Conservation (phyloP, 2,797 vertebrate species). For the Chaetophractus vellerosus region DNA sequence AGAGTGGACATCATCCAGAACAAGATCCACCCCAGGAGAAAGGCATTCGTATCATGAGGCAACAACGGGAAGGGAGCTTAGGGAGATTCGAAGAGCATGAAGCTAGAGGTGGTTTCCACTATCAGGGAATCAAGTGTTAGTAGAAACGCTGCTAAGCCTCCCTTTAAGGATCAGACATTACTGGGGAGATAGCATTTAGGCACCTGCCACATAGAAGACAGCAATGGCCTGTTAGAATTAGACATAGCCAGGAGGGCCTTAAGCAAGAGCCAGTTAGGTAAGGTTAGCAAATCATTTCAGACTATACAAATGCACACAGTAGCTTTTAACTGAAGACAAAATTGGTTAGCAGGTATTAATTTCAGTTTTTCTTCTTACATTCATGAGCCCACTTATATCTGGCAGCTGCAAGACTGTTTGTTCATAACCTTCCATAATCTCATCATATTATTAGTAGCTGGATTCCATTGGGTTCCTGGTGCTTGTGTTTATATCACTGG, state of each 20-base stretch:
- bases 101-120: neutral
- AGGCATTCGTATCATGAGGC: neutral
- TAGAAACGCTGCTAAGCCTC: neutral
- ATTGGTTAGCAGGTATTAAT: neutral
- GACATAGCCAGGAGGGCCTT: neutral
- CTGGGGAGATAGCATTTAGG: neutral
- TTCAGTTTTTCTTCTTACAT: conserved; percentile 23
- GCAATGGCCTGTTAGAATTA: neutral
- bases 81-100: neutral
- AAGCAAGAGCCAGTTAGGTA: neutral
- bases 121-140: neutral
- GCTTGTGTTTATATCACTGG: neutral
- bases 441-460: neutral
- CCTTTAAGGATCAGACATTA: neutral
- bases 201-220: neutral
- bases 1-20: neutral
- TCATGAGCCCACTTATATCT: neutral
- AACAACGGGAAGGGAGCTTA: neutral
- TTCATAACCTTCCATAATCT: neutral
- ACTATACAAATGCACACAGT: neutral
- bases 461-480: neutral
- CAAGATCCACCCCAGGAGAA: neutral
- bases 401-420: neutral
- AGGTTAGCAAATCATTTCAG: neutral
- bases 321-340: neutral